These are phyloP conservation scores for Icerya purchasi DNA, from an alignment of 2,888 invertebrate species.

Conservation along the genomic window DNA sequence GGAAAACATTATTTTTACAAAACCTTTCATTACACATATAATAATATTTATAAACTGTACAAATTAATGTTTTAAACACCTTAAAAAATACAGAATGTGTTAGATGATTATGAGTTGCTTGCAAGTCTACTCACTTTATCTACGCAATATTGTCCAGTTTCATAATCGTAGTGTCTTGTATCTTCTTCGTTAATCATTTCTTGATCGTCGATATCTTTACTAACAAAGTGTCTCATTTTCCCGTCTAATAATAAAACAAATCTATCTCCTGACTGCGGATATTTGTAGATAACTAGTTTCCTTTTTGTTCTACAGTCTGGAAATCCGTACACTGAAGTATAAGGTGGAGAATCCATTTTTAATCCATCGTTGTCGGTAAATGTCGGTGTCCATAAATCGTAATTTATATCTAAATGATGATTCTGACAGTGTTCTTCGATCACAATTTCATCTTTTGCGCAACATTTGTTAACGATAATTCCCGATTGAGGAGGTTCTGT, in stretches of 20 bases:
- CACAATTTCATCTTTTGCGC: not conserved
- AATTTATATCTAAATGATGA: no score
- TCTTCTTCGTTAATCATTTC: slow-evolving; percentile 25
- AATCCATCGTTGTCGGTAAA: not conserved
- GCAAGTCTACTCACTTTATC: slow-evolving; percentile 38
- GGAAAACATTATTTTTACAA: no score
- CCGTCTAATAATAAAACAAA: slow-evolving; percentile 46
- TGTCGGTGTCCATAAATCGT: slow-evolving; percentile 1
- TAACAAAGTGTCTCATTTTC: slow-evolving; percentile 46
- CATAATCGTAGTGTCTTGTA: slow-evolving; percentile 40
- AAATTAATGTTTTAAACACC: not conserved
- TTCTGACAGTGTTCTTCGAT: slow-evolving; percentile 3
- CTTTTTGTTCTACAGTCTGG: slow-evolving; percentile 50
- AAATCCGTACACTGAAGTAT: slow-evolving; percentile 35
- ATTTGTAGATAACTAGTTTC: slow-evolving; percentile 43
- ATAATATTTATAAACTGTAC: not conserved
- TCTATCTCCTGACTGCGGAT: slow-evolving; percentile 35
- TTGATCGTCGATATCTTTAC: slow-evolving; percentile 30
- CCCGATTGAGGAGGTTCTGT: not conserved
- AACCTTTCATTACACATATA: no score
- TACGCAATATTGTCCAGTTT: slow-evolving; percentile 54
- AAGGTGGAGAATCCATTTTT: not conserved
- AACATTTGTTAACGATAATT: slow-evolving; percentile 7
- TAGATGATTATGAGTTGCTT: not conserved
- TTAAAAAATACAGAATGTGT: no score